phyloP scores from a whole-genome alignment of 2,888 invertebrate genomes.

The Ormyrus pomaceus region DNA sequence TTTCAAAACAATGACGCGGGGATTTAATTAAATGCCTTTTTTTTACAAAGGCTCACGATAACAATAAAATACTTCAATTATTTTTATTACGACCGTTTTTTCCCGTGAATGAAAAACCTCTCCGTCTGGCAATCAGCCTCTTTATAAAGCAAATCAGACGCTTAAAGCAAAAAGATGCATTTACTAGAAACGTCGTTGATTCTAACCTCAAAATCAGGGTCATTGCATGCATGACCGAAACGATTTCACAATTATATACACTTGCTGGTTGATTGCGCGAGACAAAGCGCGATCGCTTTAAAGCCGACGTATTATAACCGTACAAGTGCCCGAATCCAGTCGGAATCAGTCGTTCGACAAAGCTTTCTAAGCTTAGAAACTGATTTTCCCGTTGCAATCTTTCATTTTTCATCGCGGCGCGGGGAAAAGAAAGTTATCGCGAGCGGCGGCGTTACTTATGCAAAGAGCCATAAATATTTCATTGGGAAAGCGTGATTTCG shows the following conservation, averaged over 20 bases:
- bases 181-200: too few relatives aligned
- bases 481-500: too few relatives aligned
- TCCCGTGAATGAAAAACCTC: neutral
- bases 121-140: neutral
- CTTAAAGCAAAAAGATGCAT: neutral
- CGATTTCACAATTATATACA: neutral
- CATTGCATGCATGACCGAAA: constrained; percentile 31
- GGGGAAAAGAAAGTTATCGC: too few relatives aligned
- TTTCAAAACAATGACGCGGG: too few relatives aligned
- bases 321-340: neutral
- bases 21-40: too few relatives aligned
- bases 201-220: constrained; percentile 8
- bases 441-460: too few relatives aligned
- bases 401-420: neutral
- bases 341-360: neutral
- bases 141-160: too few relatives aligned
- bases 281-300: neutral
- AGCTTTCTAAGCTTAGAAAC: neutral
- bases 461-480: too few relatives aligned
- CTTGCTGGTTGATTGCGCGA: neutral
- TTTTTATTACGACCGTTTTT: neutral
- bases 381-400: neutral
- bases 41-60: too few relatives aligned
- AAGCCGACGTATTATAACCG: neutral
- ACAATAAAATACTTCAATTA: neutral